phyloP scores from a whole-genome alignment of 2,113 vertebrate genomes.

The Mesoclemmys tuberculata region DNA sequence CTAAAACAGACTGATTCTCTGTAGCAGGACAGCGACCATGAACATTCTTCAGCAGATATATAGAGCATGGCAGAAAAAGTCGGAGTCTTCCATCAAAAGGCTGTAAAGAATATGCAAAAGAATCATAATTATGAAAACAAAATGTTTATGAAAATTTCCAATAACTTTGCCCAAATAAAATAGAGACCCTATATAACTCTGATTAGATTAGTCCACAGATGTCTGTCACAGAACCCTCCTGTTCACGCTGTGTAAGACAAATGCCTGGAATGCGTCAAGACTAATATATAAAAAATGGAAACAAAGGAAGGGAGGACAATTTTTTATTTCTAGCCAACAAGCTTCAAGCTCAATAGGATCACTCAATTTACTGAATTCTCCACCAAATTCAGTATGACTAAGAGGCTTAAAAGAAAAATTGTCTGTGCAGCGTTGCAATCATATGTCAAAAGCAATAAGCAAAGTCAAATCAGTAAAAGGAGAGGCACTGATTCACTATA shows the following conservation, averaged over 20 bases:
- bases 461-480: neutral
- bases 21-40: neutral
- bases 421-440: neutral
- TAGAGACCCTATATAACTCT: neutral
- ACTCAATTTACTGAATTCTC: neutral
- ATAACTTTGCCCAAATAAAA: neutral
- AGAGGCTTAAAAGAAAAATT: neutral
- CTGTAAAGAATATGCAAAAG: neutral
- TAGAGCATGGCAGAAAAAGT: neutral
- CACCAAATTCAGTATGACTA: neutral
- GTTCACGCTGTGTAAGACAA: neutral
- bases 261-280: neutral
- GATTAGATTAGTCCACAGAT: neutral
- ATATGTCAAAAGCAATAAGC: neutral
- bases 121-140: neutral
- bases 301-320: neutral
- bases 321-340: neutral
- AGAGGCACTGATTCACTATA: neutral
- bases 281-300: neutral
- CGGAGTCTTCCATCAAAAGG: neutral
- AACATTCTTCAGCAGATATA: fast-evolving
- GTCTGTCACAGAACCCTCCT: neutral
- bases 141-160: neutral
- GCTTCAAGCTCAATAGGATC: neutral
- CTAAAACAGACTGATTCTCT: neutral